Conservation (phyloP, 2,797 vertebrate genomes). For the Bradypodion pumilum region DNA sequence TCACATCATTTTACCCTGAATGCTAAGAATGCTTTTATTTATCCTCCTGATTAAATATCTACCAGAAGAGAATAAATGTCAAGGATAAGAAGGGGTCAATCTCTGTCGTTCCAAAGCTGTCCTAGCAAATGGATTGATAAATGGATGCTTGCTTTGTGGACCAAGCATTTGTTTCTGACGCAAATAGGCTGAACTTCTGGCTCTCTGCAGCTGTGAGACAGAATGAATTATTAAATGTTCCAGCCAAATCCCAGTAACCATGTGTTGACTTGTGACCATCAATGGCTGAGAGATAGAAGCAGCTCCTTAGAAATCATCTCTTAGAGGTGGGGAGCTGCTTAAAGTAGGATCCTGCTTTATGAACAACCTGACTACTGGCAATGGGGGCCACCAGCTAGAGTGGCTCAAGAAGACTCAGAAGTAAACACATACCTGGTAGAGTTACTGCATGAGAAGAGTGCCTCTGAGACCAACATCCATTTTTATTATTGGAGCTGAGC, state of each 20-base stretch:
- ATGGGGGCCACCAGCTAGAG: not conserved
- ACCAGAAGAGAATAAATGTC: not conserved
- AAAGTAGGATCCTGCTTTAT: not conserved
- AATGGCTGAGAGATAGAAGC: not conserved
- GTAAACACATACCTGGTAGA: not conserved
- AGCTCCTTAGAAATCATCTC: not conserved
- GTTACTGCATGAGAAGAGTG: not conserved
- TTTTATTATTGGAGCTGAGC: not conserved
- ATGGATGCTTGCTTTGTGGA: not conserved
- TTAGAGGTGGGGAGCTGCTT: not conserved
- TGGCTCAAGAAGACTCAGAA: not conserved
- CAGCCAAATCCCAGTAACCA: slow-evolving; percentile 40
- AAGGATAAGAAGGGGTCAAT: not conserved
- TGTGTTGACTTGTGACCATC: slow-evolving; percentile 61
- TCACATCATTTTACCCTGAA: not conserved
- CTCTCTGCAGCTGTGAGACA: slow-evolving; percentile 7
- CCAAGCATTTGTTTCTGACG: slow-evolving; percentile 13
- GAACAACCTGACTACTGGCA: too few relatives aligned
- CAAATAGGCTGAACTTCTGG: slow-evolving; percentile 22
- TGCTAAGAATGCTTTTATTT: not conserved
- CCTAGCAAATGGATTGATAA: not conserved
- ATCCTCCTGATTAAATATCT: slow-evolving; percentile 19
- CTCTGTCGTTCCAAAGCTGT: not conserved
- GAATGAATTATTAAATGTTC: slow-evolving; percentile 22
- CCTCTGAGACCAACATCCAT: not conserved